Conservation (phyloP, 2,113 vertebrate genomes). For the Ammodytes dubius region DNA sequence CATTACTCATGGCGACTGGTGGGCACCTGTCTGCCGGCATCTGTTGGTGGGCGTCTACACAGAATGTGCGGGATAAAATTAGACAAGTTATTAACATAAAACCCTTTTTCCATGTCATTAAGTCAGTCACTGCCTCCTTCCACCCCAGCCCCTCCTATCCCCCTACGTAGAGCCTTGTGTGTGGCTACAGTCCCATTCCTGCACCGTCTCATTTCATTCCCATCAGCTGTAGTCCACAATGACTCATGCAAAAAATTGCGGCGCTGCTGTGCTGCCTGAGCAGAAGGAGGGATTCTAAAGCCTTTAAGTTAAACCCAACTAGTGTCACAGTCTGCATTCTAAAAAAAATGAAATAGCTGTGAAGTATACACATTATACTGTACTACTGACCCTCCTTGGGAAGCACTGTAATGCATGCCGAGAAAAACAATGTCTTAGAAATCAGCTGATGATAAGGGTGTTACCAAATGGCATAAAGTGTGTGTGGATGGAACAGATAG, state of each 20-base stretch:
- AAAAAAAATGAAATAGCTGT: neutral
- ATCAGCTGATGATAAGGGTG: slow-evolving; percentile 22
- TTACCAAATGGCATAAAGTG: slow-evolving; percentile 14
- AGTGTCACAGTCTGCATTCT: slow-evolving; percentile 3
- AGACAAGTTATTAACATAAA: slow-evolving; percentile 73
- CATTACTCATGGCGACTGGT: slow-evolving; percentile 15
- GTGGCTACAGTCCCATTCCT: slow-evolving; percentile 24
- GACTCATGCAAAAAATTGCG: slow-evolving; percentile 50
- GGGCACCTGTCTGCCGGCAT: slow-evolving; percentile 30
- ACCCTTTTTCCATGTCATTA: slow-evolving; percentile 62
- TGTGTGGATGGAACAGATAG: neutral
- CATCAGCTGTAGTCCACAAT: slow-evolving; percentile 57
- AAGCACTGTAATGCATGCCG: neutral
- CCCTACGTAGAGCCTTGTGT: slow-evolving; percentile 9
- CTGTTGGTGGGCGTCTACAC: slow-evolving; percentile 36
- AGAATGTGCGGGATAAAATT: slow-evolving; percentile 58
- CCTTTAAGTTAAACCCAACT: slow-evolving; percentile 31
- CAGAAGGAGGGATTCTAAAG: slow-evolving; percentile 4
- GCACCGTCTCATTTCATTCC: slow-evolving; percentile 53
- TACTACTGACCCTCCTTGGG: slow-evolving; percentile 13
- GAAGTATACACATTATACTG: neutral
- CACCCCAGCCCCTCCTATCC: neutral
- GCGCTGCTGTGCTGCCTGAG: slow-evolving; percentile 26
- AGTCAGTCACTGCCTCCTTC: slow-evolving; percentile 32
- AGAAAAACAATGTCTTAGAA: slow-evolving; percentile 37